Conservation (phyloP, 2,888 invertebrate genomes). For the Odontomyia ornata region DNA sequence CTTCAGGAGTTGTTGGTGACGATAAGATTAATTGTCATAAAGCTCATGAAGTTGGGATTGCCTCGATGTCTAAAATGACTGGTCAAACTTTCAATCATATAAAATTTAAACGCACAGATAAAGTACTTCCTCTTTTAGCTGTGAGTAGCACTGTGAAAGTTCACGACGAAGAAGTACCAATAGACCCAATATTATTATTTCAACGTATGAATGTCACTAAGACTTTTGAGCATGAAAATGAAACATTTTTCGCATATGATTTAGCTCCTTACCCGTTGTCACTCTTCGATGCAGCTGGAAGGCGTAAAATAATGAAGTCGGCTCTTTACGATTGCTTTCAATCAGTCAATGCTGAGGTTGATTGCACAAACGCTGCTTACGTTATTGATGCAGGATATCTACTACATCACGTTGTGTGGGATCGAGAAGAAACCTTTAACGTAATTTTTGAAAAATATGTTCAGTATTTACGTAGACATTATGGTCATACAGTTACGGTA, state of each 20-base stretch:
- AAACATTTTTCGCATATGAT: conserved; percentile 47
- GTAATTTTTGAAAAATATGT: no score
- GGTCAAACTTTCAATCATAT: conserved; percentile 53
- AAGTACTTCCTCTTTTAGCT: conserved; percentile 57
- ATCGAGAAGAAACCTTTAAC: no score
- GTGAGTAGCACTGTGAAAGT: no score
- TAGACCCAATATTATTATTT: conserved; percentile 47
- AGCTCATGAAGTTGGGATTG: conserved; percentile 56
- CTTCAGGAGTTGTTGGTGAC: conserved; percentile 51
- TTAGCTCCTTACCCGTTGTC: conserved; percentile 47
- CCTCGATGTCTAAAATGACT: conserved; percentile 54
- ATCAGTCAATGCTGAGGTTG: no score
- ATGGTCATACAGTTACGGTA: no score
- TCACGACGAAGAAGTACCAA: no score
- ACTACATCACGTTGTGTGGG: no score
- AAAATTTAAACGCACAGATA: conserved; percentile 57
- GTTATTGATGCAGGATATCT: no score
- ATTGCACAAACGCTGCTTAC: no score
- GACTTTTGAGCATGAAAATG: conserved; percentile 44
- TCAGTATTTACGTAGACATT: no score
- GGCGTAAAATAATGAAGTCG: conserved; percentile 46
- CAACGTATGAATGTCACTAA: conserved; percentile 48
- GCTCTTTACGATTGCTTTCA: no score
- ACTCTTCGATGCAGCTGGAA: conserved; percentile 42
- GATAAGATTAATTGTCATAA: conserved; percentile 51